phyloP scores from a whole-genome alignment of 2,113 vertebrate species.

The Ophiodon elongatus region DNA sequence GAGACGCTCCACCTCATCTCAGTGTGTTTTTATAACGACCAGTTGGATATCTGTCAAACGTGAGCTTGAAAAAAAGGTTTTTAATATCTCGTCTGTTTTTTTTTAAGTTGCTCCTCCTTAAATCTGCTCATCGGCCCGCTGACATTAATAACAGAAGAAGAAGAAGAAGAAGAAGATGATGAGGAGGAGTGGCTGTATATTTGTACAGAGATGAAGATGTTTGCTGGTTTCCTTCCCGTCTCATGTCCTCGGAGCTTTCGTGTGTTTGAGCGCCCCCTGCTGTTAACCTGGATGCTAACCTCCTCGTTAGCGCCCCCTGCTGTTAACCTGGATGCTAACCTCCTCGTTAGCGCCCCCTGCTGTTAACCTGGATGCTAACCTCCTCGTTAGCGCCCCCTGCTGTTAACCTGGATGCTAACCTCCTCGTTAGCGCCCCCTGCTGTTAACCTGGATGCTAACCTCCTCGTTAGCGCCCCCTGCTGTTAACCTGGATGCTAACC shows the following conservation, averaged over 20 bases:
- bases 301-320: constrained; percentile 86
- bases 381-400: constrained; percentile 86
- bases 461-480: constrained; percentile 86
- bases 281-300: constrained; percentile 86
- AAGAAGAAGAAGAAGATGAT: background rate
- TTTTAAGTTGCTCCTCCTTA: background rate
- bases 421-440: constrained; percentile 86
- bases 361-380: constrained; percentile 86
- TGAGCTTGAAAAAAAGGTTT: background rate
- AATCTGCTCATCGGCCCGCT: too few species aligned
- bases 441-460: constrained; percentile 86
- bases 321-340: constrained; percentile 86
- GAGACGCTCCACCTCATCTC: too few species aligned
- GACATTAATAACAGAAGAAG: too few species aligned
- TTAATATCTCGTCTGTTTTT: background rate
- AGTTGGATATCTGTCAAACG: background rate
- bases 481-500: constrained; percentile 86
- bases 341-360: constrained; percentile 86
- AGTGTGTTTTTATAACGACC: background rate
- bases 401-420: constrained; percentile 86
- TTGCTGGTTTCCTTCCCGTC: constrained; percentile 58
- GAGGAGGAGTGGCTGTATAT: constrained; percentile 51
- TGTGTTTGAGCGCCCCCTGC: constrained; percentile 75
- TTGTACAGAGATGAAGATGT: constrained; percentile 69
- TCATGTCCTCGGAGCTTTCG: constrained; percentile 63